These are phyloP conservation scores for Turritopsis dohrnii DNA, from an alignment of 30 jellyfish, hydroid and myxozoan genomes.

Conservation along the genomic window DNA sequence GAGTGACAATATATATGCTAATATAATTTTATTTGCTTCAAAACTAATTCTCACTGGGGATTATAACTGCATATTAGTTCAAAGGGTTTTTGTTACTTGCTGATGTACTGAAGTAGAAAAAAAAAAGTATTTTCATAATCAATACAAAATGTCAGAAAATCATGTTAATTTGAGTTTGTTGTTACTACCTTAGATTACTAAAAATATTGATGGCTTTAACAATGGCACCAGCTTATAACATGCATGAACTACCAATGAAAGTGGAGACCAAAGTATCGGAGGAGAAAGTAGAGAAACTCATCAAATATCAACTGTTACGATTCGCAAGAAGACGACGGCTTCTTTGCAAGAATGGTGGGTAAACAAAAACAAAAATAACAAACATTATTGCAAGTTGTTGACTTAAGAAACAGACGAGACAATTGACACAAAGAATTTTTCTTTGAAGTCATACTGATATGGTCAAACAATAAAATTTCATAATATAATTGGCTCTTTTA, in stretches of 20 bases:
- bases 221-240: not conserved
- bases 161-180: not conserved
- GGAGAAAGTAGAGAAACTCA: slow-evolving; percentile 73
- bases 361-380: not conserved
- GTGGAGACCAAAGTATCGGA: slow-evolving; percentile 29
- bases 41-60: not conserved
- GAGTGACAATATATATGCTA: not conserved
- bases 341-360: slow-evolving; percentile 79
- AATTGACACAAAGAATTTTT: too few relatives aligned
- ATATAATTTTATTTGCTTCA: not conserved
- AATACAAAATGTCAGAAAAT: not conserved
- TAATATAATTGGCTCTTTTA: too few relatives aligned
- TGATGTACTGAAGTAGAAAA: not conserved
- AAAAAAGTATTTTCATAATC: not conserved
- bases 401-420: not conserved
- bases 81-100: not conserved
- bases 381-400: not conserved
- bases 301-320: slow-evolving; percentile 70
- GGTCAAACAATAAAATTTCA: too few relatives aligned
- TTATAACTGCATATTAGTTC: not conserved
- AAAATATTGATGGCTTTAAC: not conserved
- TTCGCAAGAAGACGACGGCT: slow-evolving; percentile 85
- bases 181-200: not conserved
- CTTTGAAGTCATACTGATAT: too few relatives aligned
- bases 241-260: not conserved